These are phyloP conservation scores for Xestia sexstrigata DNA, from an alignment of 2,888 invertebrate genomes.

Conservation along the genomic window DNA sequence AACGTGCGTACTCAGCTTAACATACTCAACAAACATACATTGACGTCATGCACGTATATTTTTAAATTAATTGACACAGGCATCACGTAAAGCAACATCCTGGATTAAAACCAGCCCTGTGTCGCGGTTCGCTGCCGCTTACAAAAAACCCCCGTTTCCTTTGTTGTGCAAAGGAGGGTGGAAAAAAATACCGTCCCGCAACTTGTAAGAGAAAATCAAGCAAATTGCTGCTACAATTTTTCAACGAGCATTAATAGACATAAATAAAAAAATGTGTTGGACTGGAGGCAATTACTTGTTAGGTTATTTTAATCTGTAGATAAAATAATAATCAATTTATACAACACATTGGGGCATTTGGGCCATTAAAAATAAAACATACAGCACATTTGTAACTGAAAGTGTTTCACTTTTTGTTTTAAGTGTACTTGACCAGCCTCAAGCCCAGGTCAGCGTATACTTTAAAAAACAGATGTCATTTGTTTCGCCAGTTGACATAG, in stretches of 20 bases:
- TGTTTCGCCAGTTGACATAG: no score
- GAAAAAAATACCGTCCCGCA: constrained; percentile 69
- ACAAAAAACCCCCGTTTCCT: constrained; percentile 73
- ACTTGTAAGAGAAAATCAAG: constrained; percentile 78
- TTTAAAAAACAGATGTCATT: no score
- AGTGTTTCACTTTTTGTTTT: no score
- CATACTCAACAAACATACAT: constrained; percentile 42
- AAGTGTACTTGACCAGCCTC: no score
- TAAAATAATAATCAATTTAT: not conserved
- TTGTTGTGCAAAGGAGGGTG: constrained; percentile 78
- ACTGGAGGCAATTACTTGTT: constrained; percentile 20
- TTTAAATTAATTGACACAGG: constrained; percentile 75
- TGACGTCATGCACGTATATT: constrained; percentile 57
- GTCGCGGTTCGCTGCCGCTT: constrained; percentile 66
- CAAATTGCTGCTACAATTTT: constrained; percentile 74
- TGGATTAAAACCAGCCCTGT: constrained; percentile 76
- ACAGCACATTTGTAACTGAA: no score
- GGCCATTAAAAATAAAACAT: not conserved
- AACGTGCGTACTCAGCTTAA: not conserved
- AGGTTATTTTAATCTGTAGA: not conserved
- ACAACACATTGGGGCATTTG: not conserved
- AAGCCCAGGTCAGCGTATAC: no score
- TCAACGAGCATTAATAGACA: constrained; percentile 71
- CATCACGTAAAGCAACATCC: constrained; percentile 74
- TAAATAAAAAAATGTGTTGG: constrained; percentile 54